Conservation (phyloP, 2,888 invertebrate genomes). For the Xanthia togata region DNA sequence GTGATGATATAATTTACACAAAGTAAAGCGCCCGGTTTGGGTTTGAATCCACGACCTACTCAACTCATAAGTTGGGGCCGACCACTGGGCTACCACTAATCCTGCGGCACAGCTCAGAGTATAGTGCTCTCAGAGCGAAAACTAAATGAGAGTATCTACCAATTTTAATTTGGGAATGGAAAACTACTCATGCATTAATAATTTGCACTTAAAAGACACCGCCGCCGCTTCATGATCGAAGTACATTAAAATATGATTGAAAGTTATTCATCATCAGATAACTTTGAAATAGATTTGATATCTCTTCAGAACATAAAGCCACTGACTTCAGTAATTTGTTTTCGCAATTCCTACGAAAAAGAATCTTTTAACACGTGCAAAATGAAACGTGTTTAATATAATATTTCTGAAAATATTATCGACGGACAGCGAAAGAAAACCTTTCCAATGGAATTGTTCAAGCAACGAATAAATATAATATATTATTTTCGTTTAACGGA, state of each 20-base stretch:
- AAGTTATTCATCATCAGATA: neutral
- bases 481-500: constrained; percentile 68
- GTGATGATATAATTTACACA: neutral
- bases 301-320: neutral
- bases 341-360: neutral
- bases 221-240: neutral
- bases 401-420: constrained; percentile 38
- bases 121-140: neutral
- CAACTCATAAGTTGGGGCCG: neutral
- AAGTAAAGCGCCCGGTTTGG: too few relatives aligned
- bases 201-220: neutral
- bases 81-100: too few relatives aligned
- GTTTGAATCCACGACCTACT: neutral
- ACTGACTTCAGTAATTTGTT: neutral
- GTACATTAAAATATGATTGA: neutral
- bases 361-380: constrained; percentile 3
- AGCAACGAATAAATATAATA: constrained; percentile 66
- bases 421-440: constrained; percentile 41
- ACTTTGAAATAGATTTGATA: neutral
- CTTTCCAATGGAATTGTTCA: constrained; percentile 62
- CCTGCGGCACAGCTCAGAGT: neutral
- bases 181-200: neutral
- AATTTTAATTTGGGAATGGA: neutral
- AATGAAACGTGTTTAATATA: constrained; percentile 27
- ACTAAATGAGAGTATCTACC: neutral